Percentiles rank a stretch among this genome's conserved stretches.
These are phyloP conservation scores for Proctacanthus coquilletti DNA, from an alignment of 1,140 invertebrate species.

Conservation along the genomic window DNA sequence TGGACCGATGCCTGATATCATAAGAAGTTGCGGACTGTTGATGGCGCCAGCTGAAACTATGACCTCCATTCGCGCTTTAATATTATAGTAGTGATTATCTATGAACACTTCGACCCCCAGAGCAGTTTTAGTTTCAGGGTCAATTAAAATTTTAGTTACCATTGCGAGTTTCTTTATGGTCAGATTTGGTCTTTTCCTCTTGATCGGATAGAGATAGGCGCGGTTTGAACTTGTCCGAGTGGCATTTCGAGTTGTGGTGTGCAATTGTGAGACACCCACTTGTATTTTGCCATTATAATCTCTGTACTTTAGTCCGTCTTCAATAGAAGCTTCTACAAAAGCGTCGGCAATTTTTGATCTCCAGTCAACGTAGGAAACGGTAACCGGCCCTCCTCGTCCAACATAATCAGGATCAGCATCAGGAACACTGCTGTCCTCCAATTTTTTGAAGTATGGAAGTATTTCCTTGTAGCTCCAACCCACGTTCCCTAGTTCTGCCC, in stretches of 20 bases:
- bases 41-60: conserved; percentile 61
- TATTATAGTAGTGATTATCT: conserved; percentile 34
- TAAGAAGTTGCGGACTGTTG: conserved; percentile 59
- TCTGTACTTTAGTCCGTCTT: conserved; percentile 46
- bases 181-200: conserved; percentile 41
- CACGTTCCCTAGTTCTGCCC: conserved; percentile 56
- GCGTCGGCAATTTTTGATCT: conserved; percentile 44
- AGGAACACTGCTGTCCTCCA: conserved; percentile 49
- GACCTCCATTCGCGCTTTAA: conserved; percentile 52
- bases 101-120: conserved; percentile 46
- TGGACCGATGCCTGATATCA: conserved; percentile 69
- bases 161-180: conserved; percentile 45
- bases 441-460: conserved; percentile 66
- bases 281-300: conserved; percentile 57
- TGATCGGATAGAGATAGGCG: conserved; percentile 53
- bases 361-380: conserved; percentile 36
- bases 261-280: conserved; percentile 46
- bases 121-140: conserved; percentile 39
- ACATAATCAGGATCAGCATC: conserved; percentile 38
- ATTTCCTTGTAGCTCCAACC: conserved; percentile 75
- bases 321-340: conserved; percentile 48
- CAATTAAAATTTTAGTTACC: conserved; percentile 61
- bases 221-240: conserved; percentile 56
- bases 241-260: conserved; percentile 51
- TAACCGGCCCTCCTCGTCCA: conserved; percentile 38